Conservation (phyloP, 2,797 vertebrate genomes). For the Phalanger gymnotis region DNA sequence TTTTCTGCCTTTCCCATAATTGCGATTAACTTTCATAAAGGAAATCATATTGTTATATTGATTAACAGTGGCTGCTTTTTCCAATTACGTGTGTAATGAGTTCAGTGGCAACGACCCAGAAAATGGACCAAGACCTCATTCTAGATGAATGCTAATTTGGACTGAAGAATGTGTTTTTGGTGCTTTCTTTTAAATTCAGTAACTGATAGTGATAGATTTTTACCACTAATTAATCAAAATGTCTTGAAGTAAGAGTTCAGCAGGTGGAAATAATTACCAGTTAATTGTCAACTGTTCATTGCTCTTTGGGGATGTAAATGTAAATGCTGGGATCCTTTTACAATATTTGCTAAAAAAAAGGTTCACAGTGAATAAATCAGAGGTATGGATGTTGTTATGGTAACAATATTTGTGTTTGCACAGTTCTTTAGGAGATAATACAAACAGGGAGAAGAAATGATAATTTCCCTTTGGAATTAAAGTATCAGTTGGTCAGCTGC, state of each 20-base stretch:
- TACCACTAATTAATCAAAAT: constrained; percentile 85
- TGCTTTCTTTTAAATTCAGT: constrained; percentile 62
- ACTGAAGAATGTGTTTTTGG: constrained; percentile 77
- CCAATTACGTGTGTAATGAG: constrained; percentile 83
- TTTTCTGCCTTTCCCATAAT: constrained; percentile 73
- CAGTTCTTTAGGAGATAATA: constrained; percentile 58
- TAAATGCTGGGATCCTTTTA: constrained; percentile 73
- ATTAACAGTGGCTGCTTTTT: constrained; percentile 80
- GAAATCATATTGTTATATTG: constrained; percentile 77
- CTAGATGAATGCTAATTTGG: constrained; percentile 79
- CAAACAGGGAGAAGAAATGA: constrained; percentile 49
- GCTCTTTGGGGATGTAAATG: constrained; percentile 83
- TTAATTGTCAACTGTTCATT: constrained; percentile 86
- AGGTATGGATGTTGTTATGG: constrained; percentile 60
- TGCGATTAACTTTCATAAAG: constrained; percentile 67
- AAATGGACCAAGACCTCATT: constrained; percentile 79
- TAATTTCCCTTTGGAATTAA: constrained; percentile 62
- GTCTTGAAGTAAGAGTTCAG: constrained; percentile 83
- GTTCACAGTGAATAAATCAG: constrained; percentile 79
- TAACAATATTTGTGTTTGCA: constrained; percentile 67
- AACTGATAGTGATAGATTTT: constrained; percentile 82
- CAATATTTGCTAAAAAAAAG: constrained; percentile 75
- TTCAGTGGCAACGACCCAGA: constrained; percentile 82
- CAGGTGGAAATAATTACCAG: constrained; percentile 87
- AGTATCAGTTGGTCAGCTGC: constrained; percentile 58